Percentiles rank a stretch among this genome's conserved stretches.
These are phyloP conservation scores for Pangasianodon gigas DNA, from an alignment of 2,113 vertebrate species.

Conservation along the genomic window DNA sequence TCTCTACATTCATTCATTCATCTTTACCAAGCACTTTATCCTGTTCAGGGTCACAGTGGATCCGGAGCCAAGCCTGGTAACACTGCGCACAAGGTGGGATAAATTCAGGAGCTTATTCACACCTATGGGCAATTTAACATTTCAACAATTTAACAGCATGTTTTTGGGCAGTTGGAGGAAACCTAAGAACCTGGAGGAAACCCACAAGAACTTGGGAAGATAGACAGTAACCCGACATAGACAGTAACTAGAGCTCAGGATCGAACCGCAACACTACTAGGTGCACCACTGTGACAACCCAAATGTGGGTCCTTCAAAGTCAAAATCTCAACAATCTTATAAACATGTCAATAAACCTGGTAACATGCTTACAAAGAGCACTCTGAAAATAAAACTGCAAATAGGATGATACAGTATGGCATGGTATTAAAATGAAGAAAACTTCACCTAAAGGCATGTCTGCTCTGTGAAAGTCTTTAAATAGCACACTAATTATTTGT, in stretches of 20 bases:
- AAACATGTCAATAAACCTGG: background rate
- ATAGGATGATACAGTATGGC: background rate
- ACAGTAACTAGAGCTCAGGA: background rate
- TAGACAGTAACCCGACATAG: background rate
- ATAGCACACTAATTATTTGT: background rate
- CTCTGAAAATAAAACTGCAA: background rate
- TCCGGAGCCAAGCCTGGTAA: background rate
- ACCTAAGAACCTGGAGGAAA: background rate
- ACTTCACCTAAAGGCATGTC: background rate
- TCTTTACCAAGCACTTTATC: background rate
- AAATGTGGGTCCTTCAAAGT: background rate
- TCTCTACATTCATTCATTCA: background rate
- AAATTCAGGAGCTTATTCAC: background rate
- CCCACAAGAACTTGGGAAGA: background rate
- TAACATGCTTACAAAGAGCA: background rate
- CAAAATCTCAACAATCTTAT: background rate
- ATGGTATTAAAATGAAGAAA: background rate
- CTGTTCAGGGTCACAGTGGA: background rate
- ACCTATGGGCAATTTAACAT: background rate
- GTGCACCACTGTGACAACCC: background rate
- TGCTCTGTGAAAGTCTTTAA: background rate
- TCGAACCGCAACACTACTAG: background rate
- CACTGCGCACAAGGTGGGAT: background rate
- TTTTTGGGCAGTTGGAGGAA: background rate
- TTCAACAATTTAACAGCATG: background rate